Evolutionary conservation across 2,797 vertebrate species (phyloP).

Genomic region (Peromyscus melanophrys): DNA sequence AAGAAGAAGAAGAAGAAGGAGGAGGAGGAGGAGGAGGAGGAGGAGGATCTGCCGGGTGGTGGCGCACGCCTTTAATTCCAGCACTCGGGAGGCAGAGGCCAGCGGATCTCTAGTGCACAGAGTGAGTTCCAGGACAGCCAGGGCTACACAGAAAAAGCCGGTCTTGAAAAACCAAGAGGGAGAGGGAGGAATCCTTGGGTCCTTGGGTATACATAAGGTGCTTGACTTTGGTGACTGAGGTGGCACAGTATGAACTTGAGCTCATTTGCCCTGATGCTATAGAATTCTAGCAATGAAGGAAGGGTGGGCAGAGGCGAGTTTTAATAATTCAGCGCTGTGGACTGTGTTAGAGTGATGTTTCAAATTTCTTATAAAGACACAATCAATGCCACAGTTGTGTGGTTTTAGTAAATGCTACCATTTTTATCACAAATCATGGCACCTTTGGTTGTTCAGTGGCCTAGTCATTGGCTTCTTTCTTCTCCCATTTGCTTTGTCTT

Average conservation of each 20-base stretch:
- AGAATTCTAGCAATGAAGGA: slow-evolving; percentile 53
- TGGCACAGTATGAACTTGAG: background rate
- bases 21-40: too few species aligned
- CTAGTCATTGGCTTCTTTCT: slow-evolving; percentile 78
- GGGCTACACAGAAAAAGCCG: background rate
- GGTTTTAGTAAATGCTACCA: slow-evolving; percentile 79
- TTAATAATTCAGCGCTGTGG: slow-evolving; percentile 29
- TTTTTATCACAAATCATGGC: slow-evolving; percentile 5
- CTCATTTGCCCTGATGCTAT: slow-evolving; percentile 24
- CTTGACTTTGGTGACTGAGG: background rate
- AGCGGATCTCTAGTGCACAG: background rate
- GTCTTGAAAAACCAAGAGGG: background rate
- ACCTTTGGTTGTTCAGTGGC: slow-evolving; percentile 14
- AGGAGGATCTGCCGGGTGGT: background rate
- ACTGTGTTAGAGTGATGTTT: background rate
- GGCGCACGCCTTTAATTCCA: background rate
- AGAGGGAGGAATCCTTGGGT: background rate
- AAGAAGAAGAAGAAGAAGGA: too few species aligned
- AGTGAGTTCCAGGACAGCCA: background rate
- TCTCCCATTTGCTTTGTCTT: slow-evolving; percentile 84
- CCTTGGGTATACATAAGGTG: background rate
- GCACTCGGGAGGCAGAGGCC: background rate
- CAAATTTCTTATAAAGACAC: slow-evolving; percentile 74
- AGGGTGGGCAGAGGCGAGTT: background rate
- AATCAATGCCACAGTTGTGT: slow-evolving; percentile 83